These are phyloP conservation scores for Camelus dromedarius DNA, from an alignment of 2,113 vertebrate genomes.

Conservation along the genomic window DNA sequence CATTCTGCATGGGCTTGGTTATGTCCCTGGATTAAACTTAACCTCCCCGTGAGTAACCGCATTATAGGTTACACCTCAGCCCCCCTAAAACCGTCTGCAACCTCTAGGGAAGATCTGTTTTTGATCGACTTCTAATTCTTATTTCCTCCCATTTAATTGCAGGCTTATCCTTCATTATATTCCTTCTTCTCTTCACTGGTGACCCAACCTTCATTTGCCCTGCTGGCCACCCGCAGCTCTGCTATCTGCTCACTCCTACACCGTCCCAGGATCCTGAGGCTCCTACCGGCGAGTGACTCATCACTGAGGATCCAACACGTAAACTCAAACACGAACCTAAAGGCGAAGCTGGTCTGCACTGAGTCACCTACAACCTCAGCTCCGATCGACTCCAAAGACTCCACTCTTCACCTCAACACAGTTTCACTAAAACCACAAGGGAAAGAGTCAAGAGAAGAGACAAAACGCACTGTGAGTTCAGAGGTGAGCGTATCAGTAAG, in stretches of 20 bases:
- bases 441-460: not conserved
- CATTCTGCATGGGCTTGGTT: not conserved
- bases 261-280: not conserved
- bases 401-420: not conserved
- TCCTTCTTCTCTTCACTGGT: not conserved
- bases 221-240: too few relatives aligned
- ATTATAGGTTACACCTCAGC: accelerated
- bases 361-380: not conserved
- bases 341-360: not conserved
- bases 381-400: not conserved
- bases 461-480: not conserved
- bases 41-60: not conserved
- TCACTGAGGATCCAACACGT: not conserved
- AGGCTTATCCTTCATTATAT: not conserved
- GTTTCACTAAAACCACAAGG: not conserved
- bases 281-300: not conserved
- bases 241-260: not conserved
- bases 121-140: not conserved
- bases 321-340: not conserved
- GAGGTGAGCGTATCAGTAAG: not conserved
- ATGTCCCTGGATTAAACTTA: not conserved
- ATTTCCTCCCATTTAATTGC: not conserved
- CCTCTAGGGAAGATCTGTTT: not conserved
- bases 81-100: not conserved
- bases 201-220: not conserved